Conservation (phyloP, 1,140 invertebrate species). For the Diploscapter pachys region DNA sequence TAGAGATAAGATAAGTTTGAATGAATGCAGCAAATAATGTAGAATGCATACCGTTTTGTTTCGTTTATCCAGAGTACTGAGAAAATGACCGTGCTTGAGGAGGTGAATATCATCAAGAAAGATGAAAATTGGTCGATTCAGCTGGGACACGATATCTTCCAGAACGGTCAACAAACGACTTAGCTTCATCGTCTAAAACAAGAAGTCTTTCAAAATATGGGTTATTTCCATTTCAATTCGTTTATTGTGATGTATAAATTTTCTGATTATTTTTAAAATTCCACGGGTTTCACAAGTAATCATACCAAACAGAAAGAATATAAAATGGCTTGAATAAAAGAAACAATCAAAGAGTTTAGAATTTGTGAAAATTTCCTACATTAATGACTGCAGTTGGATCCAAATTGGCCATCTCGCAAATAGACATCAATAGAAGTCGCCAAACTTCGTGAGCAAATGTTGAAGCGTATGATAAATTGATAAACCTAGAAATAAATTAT, state of each 20-base stretch:
- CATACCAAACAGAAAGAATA: too few species aligned
- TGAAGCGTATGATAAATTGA: conserved; percentile 33
- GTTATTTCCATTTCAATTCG: too few species aligned
- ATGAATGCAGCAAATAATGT: neutral
- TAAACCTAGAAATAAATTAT: conserved; percentile 24
- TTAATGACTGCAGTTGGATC: conserved; percentile 2
- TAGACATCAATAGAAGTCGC: neutral
- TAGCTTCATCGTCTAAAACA: conserved; percentile 12
- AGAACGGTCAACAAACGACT: conserved; percentile 8
- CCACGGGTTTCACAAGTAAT: too few species aligned
- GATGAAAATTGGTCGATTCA: conserved; percentile 32
- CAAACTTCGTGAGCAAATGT: conserved; percentile 39
- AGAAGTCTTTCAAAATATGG: too few species aligned
- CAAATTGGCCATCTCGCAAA: conserved; percentile 8
- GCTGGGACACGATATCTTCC: conserved; percentile 17
- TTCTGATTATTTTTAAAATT: too few species aligned
- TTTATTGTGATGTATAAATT: too few species aligned
- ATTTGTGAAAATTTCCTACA: too few species aligned
- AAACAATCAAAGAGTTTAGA: too few species aligned
- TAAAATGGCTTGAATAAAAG: too few species aligned
- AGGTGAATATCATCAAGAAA: conserved; percentile 38
- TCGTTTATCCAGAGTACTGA: conserved; percentile 25
- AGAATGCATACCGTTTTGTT: conserved; percentile 15
- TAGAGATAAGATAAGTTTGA: neutral
- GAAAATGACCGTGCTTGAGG: conserved; percentile 32